Evolutionary conservation across 2,113 vertebrate species (phyloP).

Genomic region (Phasianus colchicus): DNA sequence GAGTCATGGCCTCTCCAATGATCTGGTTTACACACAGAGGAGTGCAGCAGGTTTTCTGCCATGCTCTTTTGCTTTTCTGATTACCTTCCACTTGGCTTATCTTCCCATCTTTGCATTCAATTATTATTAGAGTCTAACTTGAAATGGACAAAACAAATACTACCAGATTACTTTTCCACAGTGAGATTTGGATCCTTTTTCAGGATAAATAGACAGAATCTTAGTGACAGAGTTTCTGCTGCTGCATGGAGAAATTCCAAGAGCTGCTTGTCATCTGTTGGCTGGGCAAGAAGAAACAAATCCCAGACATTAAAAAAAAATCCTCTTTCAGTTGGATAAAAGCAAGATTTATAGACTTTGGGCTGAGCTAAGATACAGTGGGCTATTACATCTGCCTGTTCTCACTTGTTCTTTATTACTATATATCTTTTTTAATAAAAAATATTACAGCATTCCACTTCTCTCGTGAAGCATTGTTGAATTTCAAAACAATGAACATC

Average conservation of each 20-base stretch:
- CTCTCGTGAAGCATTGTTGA: neutral
- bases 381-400: neutral
- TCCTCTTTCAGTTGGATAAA: neutral
- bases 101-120: neutral
- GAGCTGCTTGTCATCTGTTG: neutral
- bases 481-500: neutral
- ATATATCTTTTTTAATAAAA: neutral
- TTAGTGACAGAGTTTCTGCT: neutral
- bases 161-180: neutral
- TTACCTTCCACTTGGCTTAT: neutral
- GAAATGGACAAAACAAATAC: neutral
- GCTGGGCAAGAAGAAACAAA: neutral
- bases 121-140: neutral
- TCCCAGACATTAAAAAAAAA: neutral
- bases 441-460: neutral
- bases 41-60: neutral
- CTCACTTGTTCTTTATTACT: neutral
- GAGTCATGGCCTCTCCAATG: neutral
- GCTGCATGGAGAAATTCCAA: conserved; percentile 23
- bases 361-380: neutral
- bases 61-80: neutral
- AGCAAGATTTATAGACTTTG: neutral
- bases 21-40: neutral
- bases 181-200: neutral
- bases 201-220: neutral